These are phyloP conservation scores for Hydropotes inermis DNA, from an alignment of 2,113 vertebrate genomes.

Conservation along the genomic window DNA sequence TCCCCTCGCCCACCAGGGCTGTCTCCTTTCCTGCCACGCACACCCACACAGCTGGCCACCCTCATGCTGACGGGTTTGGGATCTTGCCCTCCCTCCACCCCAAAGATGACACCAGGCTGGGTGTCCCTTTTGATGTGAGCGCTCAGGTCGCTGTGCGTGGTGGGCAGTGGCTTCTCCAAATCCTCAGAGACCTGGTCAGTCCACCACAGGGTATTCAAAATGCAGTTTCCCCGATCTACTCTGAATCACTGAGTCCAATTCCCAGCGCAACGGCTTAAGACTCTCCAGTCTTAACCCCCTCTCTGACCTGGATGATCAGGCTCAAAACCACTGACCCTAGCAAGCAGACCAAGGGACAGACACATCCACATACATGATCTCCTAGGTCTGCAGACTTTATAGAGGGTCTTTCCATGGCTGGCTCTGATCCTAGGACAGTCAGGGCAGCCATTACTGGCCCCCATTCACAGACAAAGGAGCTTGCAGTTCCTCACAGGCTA, in stretches of 20 bases:
- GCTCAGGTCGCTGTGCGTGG: not conserved
- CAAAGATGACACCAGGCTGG: not conserved
- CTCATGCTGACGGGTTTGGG: not conserved
- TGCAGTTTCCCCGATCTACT: not conserved
- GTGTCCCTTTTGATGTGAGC: not conserved
- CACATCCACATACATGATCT: not conserved
- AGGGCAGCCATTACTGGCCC: not conserved
- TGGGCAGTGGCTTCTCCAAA: not conserved
- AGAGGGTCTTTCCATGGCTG: not conserved
- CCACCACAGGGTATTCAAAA: not conserved
- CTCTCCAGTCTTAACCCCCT: not conserved
- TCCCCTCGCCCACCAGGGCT: not conserved
- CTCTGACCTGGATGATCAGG: not conserved
- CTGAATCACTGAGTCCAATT: not conserved
- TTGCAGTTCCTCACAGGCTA: not conserved
- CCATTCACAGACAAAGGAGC: not conserved
- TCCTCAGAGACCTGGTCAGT: not conserved
- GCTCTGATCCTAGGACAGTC: accelerated
- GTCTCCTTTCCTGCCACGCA: not conserved
- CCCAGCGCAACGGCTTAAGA: not conserved
- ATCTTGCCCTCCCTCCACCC: too few relatives aligned
- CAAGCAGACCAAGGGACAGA: not conserved
- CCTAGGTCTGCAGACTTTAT: not conserved
- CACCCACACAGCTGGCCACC: not conserved
- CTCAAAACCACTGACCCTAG: not conserved